Percentiles rank a stretch among this genome's conserved stretches.
Evolutionary conservation across 2,113 vertebrate species (phyloP).

Genomic region (Amia ocellicauda): DNA sequence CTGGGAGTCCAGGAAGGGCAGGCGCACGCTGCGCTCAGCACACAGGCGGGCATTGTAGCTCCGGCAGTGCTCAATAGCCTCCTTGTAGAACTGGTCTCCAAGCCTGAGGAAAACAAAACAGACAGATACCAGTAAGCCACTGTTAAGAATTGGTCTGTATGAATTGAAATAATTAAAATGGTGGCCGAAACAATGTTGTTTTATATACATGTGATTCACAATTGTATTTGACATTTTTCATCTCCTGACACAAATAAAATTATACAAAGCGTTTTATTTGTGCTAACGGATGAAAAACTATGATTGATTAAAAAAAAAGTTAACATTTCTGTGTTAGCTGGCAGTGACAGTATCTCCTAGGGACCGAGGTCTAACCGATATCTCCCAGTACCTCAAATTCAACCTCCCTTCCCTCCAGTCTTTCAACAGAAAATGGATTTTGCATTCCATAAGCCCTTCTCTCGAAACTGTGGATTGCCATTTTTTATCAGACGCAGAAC

Average conservation of each 20-base stretch:
- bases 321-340: too few species aligned
- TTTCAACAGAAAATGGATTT: neutral
- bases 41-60: constrained; percentile 95
- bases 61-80: constrained; percentile 95
- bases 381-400: neutral
- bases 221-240: too few species aligned
- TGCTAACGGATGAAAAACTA: too few species aligned
- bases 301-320: too few species aligned
- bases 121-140: neutral
- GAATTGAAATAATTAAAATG: too few species aligned
- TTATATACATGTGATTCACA: too few species aligned
- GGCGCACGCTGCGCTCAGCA: constrained; percentile 89
- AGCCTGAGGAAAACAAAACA: constrained; percentile 61
- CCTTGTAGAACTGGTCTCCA: constrained; percentile 97
- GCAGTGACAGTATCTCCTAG: too few species aligned
- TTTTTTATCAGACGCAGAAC: constrained; percentile 8
- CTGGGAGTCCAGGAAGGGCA: constrained; percentile 94
- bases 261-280: too few species aligned
- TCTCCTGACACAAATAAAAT: too few species aligned
- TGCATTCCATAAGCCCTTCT: constrained; percentile 1
- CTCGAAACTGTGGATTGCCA: neutral
- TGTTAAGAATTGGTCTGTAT: too few species aligned
- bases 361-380: neutral
- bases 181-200: too few species aligned
- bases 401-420: neutral